These are phyloP conservation scores for Latrodectus elegans DNA, from an alignment of 2,888 invertebrate genomes.

Conservation along the genomic window DNA sequence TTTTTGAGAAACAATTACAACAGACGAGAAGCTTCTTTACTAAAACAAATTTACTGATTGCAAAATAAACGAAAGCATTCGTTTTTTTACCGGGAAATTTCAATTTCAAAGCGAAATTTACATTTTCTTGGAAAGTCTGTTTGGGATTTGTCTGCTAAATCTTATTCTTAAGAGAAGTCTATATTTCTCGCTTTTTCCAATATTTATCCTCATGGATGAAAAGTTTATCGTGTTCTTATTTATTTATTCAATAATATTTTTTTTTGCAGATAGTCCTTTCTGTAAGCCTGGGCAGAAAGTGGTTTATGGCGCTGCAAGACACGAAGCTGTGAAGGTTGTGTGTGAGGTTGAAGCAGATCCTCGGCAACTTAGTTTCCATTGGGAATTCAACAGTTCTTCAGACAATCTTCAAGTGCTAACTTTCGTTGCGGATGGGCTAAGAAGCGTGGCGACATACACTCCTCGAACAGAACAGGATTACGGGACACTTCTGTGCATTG, in stretches of 20 bases:
- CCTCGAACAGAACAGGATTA: slow-evolving; percentile 72
- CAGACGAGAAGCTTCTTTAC: too few relatives aligned
- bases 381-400: slow-evolving; percentile 85
- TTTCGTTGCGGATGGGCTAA: slow-evolving; percentile 78
- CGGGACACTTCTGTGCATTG: slow-evolving; percentile 72
- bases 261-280: slow-evolving; percentile 58
- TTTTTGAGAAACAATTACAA: too few relatives aligned
- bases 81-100: too few relatives aligned
- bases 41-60: too few relatives aligned
- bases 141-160: too few relatives aligned
- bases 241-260: neutral
- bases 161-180: too few relatives aligned
- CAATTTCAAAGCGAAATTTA: too few relatives aligned
- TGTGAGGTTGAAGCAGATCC: slow-evolving; percentile 72
- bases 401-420: slow-evolving; percentile 60
- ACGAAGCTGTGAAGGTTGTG: slow-evolving; percentile 70
- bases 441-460: slow-evolving; percentile 77
- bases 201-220: too few relatives aligned
- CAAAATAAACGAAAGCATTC: too few relatives aligned
- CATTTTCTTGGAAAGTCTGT: too few relatives aligned
- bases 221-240: too few relatives aligned
- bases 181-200: too few relatives aligned
- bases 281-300: slow-evolving; percentile 70
- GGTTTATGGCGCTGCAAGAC: slow-evolving; percentile 71
- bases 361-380: slow-evolving; percentile 84